These are phyloP conservation scores for Pedetes capensis DNA, from an alignment of 2,113 vertebrate genomes.

Conservation along the genomic window DNA sequence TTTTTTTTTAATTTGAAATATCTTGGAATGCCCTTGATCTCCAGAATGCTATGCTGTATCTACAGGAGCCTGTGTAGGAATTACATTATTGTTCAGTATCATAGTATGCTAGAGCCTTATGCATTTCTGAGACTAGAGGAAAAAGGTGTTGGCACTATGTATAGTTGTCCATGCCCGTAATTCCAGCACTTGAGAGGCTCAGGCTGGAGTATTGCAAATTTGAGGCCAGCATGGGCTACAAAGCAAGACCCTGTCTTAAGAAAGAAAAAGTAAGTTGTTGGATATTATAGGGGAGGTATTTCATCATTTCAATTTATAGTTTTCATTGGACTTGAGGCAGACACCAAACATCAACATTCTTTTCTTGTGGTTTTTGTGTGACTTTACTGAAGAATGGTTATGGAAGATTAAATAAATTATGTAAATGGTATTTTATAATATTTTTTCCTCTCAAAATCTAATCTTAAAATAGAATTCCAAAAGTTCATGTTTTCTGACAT, in stretches of 20 bases:
- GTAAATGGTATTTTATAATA: conserved; percentile 23
- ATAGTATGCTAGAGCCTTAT: accelerated
- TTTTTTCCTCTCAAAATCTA: conserved; percentile 27
- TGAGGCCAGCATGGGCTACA: too few relatives aligned
- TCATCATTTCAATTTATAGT: conserved; percentile 38
- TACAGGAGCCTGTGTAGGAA: too few relatives aligned
- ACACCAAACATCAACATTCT: neutral
- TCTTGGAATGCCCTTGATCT: neutral
- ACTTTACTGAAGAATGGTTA: neutral
- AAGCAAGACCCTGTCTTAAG: neutral
- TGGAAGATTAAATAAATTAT: neutral
- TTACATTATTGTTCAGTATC: neutral
- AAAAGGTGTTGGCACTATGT: neutral
- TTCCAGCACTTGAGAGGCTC: too few relatives aligned
- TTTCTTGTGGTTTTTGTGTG: neutral
- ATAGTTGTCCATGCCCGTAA: too few relatives aligned
- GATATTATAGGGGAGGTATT: neutral
- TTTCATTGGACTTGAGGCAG: neutral
- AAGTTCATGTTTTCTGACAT: conserved; percentile 37
- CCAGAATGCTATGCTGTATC: neutral
- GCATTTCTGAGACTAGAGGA: neutral
- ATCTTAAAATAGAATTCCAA: neutral
- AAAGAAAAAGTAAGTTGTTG: neutral
- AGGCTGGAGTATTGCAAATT: too few relatives aligned
- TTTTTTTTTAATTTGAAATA: neutral